Conservation (phyloP, 1,140 invertebrate species). For the Zaprionus vittiger region DNA sequence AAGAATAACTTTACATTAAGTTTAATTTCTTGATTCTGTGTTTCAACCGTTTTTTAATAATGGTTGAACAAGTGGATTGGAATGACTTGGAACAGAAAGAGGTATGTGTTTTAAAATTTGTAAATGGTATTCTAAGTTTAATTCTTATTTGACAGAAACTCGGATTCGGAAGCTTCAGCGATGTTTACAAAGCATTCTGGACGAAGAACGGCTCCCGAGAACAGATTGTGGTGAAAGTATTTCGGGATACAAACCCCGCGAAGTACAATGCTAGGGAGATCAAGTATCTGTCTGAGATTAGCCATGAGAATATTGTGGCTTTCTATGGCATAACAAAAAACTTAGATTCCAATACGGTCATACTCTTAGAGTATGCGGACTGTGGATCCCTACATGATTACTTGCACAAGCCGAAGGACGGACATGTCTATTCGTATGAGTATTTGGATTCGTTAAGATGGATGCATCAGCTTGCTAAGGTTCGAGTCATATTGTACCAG, state of each 20-base stretch:
- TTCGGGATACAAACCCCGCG: neutral
- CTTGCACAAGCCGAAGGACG: neutral
- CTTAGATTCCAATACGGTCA: neutral
- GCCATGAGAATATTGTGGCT: neutral
- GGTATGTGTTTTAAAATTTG: neutral
- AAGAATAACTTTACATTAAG: no score
- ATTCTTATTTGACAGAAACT: neutral
- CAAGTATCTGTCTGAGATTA: neutral
- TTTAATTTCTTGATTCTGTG: no score
- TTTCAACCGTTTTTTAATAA: neutral
- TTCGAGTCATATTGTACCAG: neutral
- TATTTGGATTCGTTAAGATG: neutral
- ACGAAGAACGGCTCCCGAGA: neutral
- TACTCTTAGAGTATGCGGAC: neutral
- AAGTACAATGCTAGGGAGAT: neutral
- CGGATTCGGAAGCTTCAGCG: neutral
- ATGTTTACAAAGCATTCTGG: neutral
- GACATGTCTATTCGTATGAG: neutral
- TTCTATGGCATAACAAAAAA: neutral
- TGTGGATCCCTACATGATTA: neutral
- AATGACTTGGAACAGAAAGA: neutral
- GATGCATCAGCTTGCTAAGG: neutral
- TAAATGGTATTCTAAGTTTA: neutral
- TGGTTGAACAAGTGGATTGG: neutral
- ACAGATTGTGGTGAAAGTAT: neutral